These are phyloP conservation scores for Phanerotoma sp. DNA, from an alignment of 2,888 invertebrate species.

Conservation along the genomic window DNA sequence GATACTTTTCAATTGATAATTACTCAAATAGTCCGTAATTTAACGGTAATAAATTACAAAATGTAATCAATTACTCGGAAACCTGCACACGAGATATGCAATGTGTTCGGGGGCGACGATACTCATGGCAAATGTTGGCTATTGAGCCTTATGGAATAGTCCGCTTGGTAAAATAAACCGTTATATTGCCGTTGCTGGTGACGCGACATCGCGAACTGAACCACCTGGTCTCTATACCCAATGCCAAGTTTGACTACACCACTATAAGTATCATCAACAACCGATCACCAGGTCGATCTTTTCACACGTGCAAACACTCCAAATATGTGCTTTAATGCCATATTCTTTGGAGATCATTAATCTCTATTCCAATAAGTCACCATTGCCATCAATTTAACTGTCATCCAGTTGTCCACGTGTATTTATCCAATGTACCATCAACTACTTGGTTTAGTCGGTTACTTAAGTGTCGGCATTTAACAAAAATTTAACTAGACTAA, in stretches of 20 bases:
- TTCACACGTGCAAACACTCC: conserved; percentile 9
- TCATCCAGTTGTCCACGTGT: too few species aligned
- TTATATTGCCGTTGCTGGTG: conserved; percentile 44
- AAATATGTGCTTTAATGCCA: background rate
- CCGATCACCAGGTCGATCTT: conserved; percentile 6
- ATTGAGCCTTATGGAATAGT: conserved; percentile 53
- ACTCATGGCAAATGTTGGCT: conserved; percentile 26
- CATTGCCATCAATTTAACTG: background rate
- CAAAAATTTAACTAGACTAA: too few species aligned
- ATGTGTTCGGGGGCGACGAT: conserved; percentile 24
- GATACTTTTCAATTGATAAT: too few species aligned
- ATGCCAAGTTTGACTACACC: conserved; percentile 2
- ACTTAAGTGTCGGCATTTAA: too few species aligned
- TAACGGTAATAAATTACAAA: too few species aligned
- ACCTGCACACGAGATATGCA: background rate
- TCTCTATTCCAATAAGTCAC: background rate
- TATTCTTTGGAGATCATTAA: too few species aligned
- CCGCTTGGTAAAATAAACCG: conserved; percentile 41
- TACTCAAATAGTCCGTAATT: too few species aligned
- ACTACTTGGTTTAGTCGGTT: too few species aligned
- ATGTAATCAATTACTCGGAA: too few species aligned
- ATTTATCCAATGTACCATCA: too few species aligned
- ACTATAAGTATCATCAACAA: background rate
- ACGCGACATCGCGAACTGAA: conserved; percentile 35
- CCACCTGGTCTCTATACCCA: conserved; percentile 8